phyloP scores from a whole-genome alignment of 2,113 vertebrate genomes.

The Grus americana region DNA sequence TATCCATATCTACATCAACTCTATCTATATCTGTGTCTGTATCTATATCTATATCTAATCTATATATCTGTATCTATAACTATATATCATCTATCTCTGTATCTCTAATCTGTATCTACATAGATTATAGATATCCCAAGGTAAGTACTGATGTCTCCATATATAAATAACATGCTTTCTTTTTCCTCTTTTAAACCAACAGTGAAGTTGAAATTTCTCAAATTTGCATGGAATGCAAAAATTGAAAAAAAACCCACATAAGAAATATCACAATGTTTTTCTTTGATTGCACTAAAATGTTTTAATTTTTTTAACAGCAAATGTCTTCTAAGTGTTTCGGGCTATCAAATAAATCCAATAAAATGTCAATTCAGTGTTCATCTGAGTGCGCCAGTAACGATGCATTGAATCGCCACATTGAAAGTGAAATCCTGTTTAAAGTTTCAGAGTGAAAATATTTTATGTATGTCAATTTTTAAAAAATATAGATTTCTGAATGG shows the following conservation, averaged over 20 bases:
- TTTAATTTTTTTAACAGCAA: background rate
- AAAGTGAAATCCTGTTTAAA: background rate
- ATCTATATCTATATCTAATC: accelerated
- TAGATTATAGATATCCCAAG: no score
- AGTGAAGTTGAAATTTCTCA: background rate
- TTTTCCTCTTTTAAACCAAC: no score
- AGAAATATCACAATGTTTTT: background rate
- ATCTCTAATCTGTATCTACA: background rate
- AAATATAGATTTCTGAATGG: background rate
- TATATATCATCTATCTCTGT: no score
- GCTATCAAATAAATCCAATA: background rate
- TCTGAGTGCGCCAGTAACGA: background rate
- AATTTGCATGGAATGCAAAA: background rate
- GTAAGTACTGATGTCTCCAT: background rate
- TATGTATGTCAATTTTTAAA: accelerated
- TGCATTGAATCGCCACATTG: accelerated
- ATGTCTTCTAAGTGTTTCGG: background rate
- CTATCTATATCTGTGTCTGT: no score
- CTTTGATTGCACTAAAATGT: background rate
- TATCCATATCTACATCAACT: no score
- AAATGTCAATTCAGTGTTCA: background rate
- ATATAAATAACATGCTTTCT: accelerated
- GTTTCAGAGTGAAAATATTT: background rate
- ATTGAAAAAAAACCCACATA: accelerated
- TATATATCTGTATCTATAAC: no score